Base-by-base conservation (phyloP, 2,797 vertebrate species). In the Tadarida brasiliensis region DNA sequence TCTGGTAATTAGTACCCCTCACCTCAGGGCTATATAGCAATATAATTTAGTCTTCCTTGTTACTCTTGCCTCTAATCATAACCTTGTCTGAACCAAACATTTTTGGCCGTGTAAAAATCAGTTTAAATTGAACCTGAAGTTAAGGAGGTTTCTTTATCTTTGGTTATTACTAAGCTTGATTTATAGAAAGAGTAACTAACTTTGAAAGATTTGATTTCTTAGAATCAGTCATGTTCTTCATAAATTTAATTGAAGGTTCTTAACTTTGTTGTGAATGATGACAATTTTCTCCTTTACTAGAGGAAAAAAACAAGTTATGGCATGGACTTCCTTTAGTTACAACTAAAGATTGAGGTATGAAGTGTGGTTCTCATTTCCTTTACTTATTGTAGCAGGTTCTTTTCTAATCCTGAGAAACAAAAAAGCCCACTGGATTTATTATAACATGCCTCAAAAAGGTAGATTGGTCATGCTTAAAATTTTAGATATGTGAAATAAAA, bases 191-290 rank as follows among this genome's bases (percentile, higher is more conserved):
- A 86, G 82, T 6, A 63, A 89, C 20, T 61, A 61, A 77, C 47
- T 88, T 88, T 61, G 71, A 93, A 87, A 92, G 56, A 30, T 90
- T 28, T 82, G 56, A 71, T 97, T 82, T 92, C 81, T 91, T 82
- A 90, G 35, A 81, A 57, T 76, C 49, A 35, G 22, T 83, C 17
- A 71, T 14, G 9, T 61, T 78, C 68, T 54, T 71, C 44, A 71
- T 26, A 73, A 35, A 90, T 57, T 90, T 85, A 63, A 96, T 87
- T n/a, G 68, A 73, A 86, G 56, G n/a, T 54, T 65, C 54, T 61
- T 83, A 84, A 80, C 57, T 87, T 90, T 67, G 12, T 63, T 87
- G 30, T 82, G 84, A 51, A 85, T 47, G 70, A 63, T 80, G 16
- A 44, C 24, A 78, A 12, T 86, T 91, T 92, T 74, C 33, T 57